Conservation (phyloP, 2,888 invertebrate species). For the Macaria liturata region DNA sequence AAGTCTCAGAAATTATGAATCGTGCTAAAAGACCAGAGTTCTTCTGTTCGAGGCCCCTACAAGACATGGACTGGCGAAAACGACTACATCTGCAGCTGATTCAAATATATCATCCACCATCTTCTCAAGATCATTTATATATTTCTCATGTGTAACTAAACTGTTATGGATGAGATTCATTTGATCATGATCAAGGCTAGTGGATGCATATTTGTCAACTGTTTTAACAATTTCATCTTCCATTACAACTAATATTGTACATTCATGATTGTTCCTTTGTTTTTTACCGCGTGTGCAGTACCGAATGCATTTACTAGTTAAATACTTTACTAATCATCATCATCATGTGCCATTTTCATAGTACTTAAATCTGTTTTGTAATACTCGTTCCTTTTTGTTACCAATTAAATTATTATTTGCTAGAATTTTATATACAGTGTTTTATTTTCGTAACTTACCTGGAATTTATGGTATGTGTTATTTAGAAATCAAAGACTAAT, state of each 20-base stretch:
- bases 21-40: neutral
- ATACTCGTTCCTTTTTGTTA: conserved; percentile 48
- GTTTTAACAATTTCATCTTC: conserved; percentile 21
- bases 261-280: conserved; percentile 27
- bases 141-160: neutral
- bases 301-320: conserved; percentile 57
- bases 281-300: conserved; percentile 40
- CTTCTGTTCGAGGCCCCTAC: conserved; percentile 14
- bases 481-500: neutral
- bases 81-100: conserved; percentile 17
- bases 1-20: too few relatives aligned
- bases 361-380: conserved; percentile 38
- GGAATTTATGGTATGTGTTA: neutral
- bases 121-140: neutral
- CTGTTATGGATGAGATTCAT: neutral
- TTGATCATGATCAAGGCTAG: neutral
- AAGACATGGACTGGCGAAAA: conserved; percentile 24
- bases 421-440: conserved; percentile 29
- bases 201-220: conserved; percentile 8
- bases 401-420: conserved; percentile 48
- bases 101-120: conserved; percentile 6
- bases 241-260: conserved; percentile 24
- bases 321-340: conserved; percentile 41
- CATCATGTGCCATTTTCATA: conserved; percentile 50
- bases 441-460: neutral